Evolutionary conservation across 2,888 invertebrate species (phyloP).

Genomic region (Hemaris fuciformis): DNA sequence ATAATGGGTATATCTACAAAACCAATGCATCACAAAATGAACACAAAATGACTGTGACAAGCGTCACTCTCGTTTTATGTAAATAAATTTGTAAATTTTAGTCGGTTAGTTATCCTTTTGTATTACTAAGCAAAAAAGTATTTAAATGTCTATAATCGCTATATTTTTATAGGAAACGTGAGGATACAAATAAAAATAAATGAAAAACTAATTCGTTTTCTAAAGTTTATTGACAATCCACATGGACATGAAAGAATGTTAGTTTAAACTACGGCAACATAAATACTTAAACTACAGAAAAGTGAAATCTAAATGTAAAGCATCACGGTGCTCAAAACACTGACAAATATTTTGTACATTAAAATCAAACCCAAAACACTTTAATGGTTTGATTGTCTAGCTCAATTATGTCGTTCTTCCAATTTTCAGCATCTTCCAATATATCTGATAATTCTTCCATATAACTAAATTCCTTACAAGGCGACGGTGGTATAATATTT

Average conservation of each 20-base stretch:
- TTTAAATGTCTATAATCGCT: too few relatives aligned
- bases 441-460: constrained; percentile 54
- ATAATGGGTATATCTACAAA: too few relatives aligned
- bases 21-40: too few relatives aligned
- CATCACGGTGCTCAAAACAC: constrained; percentile 5
- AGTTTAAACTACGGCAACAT: constrained; percentile 29
- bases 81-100: too few relatives aligned
- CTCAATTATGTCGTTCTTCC: constrained; percentile 59
- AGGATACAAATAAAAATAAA: background rate
- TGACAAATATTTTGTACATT: constrained; percentile 45
- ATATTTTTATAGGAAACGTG: too few relatives aligned
- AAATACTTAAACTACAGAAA: constrained; percentile 27
- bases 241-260: constrained; percentile 19
- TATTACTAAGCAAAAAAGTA: too few relatives aligned
- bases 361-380: constrained; percentile 72
- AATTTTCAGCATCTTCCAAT: constrained; percentile 53
- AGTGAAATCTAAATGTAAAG: constrained; percentile 11
- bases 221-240: constrained; percentile 8
- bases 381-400: constrained; percentile 67
- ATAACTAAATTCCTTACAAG: constrained; percentile 66
- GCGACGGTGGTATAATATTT: constrained; percentile 74
- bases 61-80: too few relatives aligned
- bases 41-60: too few relatives aligned
- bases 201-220: background rate
- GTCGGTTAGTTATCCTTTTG: too few relatives aligned